These are phyloP conservation scores for Elmis aenea DNA, from an alignment of 2,888 invertebrate genomes.

Conservation along the genomic window DNA sequence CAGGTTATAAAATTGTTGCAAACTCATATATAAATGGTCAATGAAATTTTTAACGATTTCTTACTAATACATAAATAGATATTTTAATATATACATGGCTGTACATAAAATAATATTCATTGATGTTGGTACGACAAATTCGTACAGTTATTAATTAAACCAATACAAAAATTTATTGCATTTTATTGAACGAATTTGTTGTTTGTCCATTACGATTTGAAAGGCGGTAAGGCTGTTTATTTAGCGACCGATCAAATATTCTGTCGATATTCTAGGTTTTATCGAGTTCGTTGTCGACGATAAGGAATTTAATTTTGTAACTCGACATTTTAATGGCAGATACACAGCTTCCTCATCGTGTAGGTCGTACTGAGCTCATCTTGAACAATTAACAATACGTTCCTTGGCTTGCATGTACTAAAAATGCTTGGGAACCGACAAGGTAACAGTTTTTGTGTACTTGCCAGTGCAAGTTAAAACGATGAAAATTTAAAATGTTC, in stretches of 20 bases:
- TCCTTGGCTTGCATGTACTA: not conserved
- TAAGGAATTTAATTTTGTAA: conserved; percentile 2
- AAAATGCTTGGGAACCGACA: not conserved
- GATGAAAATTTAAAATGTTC: no score
- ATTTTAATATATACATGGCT: conserved; percentile 33
- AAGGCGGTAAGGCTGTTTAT: no score
- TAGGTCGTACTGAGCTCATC: not conserved
- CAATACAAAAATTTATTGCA: no score
- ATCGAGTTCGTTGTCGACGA: conserved; percentile 4
- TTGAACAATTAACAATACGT: not conserved
- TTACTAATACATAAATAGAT: conserved; percentile 41
- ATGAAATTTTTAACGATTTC: conserved; percentile 37
- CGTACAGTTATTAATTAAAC: conserved; percentile 43
- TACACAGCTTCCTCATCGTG: conserved; percentile 5
- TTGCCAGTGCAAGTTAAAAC: no score
- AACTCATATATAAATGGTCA: no score
- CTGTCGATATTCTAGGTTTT: conserved; percentile 1
- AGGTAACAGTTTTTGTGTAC: no score
- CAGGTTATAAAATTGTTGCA: no score
- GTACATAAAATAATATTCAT: conserved; percentile 43
- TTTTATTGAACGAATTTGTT: no score
- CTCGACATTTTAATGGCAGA: conserved; percentile 3
- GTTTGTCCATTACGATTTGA: no score
- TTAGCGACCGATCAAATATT: no score
- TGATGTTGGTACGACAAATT: conserved; percentile 45